A percentile compares a stretch with the other conserved stretches of the same genome.
phyloP scores from a whole-genome alignment of 2,113 vertebrate species.

The Periophthalmodon schlosseri region DNA sequence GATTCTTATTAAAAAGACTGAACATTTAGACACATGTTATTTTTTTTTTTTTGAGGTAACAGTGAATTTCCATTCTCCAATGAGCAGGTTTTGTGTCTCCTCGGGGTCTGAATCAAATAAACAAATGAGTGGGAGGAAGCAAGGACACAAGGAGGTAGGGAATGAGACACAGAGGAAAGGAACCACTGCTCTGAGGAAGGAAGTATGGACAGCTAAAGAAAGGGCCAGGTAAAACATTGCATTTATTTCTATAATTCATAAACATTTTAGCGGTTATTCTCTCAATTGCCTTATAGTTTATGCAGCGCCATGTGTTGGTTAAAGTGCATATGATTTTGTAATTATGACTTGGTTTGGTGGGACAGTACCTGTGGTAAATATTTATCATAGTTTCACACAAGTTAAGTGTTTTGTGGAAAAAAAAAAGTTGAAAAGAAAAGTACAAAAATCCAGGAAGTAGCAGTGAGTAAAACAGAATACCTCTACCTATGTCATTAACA shows the following conservation, averaged over 20 bases:
- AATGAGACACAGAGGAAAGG: slow-evolving; percentile 1
- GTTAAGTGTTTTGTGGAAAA: too few species aligned
- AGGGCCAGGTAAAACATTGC: background rate
- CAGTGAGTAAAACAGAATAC: too few species aligned
- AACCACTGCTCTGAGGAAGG: background rate
- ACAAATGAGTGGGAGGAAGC: slow-evolving; percentile 9
- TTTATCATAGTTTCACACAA: too few species aligned
- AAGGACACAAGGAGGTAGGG: slow-evolving; percentile 1
- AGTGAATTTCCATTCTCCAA: background rate
- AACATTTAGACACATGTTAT: background rate
- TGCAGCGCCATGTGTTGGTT: background rate
- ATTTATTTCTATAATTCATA: background rate
- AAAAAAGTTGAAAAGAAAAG: too few species aligned
- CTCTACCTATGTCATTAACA: too few species aligned
- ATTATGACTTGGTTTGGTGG: too few species aligned
- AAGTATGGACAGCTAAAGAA: background rate
- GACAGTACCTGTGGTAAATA: too few species aligned
- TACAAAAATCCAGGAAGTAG: too few species aligned
- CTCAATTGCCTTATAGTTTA: background rate
- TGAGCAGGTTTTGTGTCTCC: background rate
- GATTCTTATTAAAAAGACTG: background rate
- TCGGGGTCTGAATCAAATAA: slow-evolving; percentile 4
- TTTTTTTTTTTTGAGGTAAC: background rate
- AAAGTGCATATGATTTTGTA: too few species aligned
- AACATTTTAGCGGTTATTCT: background rate